Percentiles rank a stretch among this genome's conserved stretches.
phyloP scores from a whole-genome alignment of 2,797 vertebrate species.

The Phrynocephalus guinanensis region DNA sequence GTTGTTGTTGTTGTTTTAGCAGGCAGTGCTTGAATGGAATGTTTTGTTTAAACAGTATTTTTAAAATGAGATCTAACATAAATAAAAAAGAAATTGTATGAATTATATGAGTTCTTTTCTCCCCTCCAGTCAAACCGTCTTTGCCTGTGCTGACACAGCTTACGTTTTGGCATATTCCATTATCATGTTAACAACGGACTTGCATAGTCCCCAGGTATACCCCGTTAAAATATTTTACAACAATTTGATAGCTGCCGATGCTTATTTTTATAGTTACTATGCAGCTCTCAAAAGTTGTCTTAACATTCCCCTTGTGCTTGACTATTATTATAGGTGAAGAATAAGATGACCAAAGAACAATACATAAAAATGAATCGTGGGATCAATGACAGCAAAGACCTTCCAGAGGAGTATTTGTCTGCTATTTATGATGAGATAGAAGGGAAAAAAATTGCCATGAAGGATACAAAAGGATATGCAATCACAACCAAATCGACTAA shows the following conservation, averaged over 20 bases:
- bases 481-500: constrained; percentile 91
- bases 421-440: constrained; percentile 96
- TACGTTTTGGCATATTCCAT: constrained; percentile 97
- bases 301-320: background rate
- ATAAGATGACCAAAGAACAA: constrained; percentile 98
- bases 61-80: background rate
- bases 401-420: constrained; percentile 95
- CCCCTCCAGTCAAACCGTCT: constrained; percentile 89
- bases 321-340: constrained; percentile 87
- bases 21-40: background rate
- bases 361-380: constrained; percentile 99
- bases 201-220: constrained; percentile 95
- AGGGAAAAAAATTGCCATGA: constrained; percentile 97
- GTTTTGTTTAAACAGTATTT: background rate
- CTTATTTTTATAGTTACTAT: background rate
- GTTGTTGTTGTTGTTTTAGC: background rate
- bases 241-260: background rate
- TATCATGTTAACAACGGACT: constrained; percentile 97
- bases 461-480: constrained; percentile 93
- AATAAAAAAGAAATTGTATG: background rate
- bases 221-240: background rate
- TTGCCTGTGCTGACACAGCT: constrained; percentile 96
- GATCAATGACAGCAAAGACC: constrained; percentile 96
- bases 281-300: constrained; percentile 45
- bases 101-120: constrained; percentile 38